A percentile compares a stretch with the other conserved stretches of the same genome.
Evolutionary conservation across 2,113 vertebrate species (phyloP).

Genomic region (Neogobius melanostomus): DNA sequence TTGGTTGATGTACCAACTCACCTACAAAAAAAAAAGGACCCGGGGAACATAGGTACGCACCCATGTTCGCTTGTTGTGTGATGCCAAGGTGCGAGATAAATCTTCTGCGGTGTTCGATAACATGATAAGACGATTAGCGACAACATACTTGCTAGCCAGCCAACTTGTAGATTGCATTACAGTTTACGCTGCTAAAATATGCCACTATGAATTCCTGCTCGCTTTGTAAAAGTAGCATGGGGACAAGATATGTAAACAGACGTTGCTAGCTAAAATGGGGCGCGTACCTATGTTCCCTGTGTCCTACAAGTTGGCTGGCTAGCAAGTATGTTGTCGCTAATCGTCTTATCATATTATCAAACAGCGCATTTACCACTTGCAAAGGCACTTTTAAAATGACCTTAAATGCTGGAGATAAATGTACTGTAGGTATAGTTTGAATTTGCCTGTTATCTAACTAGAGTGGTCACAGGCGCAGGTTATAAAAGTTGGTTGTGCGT

Average conservation of each 20-base stretch:
- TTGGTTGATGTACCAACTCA: no score
- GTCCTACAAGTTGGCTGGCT: background rate
- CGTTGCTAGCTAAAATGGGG: background rate
- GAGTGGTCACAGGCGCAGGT: background rate
- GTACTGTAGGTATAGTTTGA: background rate
- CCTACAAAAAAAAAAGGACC: no score
- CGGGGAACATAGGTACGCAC: no score
- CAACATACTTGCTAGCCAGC: constrained; percentile 2
- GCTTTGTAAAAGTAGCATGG: background rate
- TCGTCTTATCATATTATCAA: constrained; percentile 3
- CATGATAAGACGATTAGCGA: constrained; percentile 5
- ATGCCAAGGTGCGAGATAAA: background rate
- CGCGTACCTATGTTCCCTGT: no score
- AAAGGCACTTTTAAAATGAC: no score
- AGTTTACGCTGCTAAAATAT: background rate
- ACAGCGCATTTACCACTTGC: background rate
- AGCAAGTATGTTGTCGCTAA: constrained; percentile 13
- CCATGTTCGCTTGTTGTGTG: background rate
- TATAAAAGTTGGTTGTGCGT: background rate
- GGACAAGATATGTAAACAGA: background rate
- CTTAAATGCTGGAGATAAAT: no score
- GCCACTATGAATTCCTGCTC: background rate
- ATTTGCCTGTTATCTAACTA: background rate
- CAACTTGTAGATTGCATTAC: background rate
- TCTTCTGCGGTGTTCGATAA: constrained; percentile 11